Base-by-base conservation (phyloP, 2,113 vertebrate species). In the Bagarius yarrelli region DNA sequence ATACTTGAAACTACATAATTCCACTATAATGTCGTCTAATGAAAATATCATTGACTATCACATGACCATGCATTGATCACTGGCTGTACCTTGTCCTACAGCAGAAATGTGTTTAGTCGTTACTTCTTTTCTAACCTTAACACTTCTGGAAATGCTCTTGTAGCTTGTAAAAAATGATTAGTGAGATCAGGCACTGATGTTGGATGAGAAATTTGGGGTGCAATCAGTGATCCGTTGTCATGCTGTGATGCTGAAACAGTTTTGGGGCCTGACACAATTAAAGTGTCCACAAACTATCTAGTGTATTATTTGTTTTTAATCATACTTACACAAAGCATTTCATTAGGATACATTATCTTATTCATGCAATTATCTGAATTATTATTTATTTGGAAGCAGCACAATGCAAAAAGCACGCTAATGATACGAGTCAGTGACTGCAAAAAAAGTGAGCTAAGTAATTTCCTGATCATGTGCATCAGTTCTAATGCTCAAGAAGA, bases 41-140 rank as follows among this genome's bases (percentile, higher is more conserved):
- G 18, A 69, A 66, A 40, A 78, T 81, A 73, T 85, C 84, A 83
- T 59, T 79, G 71, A 85, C 81, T 64, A 21, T 59, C 36, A 50
- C 23, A 36, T 75, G 66, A 40, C 23, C 53, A 77, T 57, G 66
- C 61, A 83, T 59, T 76, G 82, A 81, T 76, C 79, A 40, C 13
- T 61, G 14, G 9, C 27, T 86, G 85, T 52, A 84, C 79, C 82
- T 86, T 86, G 82, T 64, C 52, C 85, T 23, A 50, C 73, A 59
- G 34, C 76, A 79, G 55, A 9, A 44, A 47, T 40, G 36, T 40
- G 36, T 40, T 40, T 40, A 40, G 36, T 40, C 36, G 3, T 40
- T 3, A 4, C 6, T 6, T 40, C 44, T 47, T 47, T 47, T 47
- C 5, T 47, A 47, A 47, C 44, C 44, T 47, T 47, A 47, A 9